These are phyloP conservation scores for Anarhynchus alexandrinus DNA, from an alignment of 2,113 vertebrate genomes.

Conservation along the genomic window DNA sequence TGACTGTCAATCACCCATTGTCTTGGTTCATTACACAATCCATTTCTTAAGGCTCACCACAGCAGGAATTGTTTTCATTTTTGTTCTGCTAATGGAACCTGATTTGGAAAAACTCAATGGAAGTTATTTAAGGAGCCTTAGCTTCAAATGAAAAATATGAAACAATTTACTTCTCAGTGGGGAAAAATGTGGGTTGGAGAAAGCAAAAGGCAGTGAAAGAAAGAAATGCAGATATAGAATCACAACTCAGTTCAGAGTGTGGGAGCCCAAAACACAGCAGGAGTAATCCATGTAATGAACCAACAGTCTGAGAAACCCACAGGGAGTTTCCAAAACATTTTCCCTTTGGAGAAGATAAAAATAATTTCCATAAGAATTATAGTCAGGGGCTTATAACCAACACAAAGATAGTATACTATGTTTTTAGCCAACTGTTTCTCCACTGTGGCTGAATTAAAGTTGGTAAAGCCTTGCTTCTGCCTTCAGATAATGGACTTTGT, in stretches of 20 bases:
- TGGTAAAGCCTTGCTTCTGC: neutral
- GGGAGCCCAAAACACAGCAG: neutral
- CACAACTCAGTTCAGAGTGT: neutral
- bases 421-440: conserved; percentile 8
- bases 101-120: conserved; percentile 37
- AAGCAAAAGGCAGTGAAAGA: neutral
- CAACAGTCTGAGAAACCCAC: conserved; percentile 1
- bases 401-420: neutral
- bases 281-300: conserved; percentile 32
- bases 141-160: conserved; percentile 37
- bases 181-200: conserved; percentile 19
- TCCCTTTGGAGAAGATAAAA: conserved; percentile 35
- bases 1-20: conserved; percentile 38
- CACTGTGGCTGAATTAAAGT: neutral
- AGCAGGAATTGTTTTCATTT: conserved; percentile 45
- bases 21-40: conserved; percentile 21
- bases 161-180: conserved; percentile 37
- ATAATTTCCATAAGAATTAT: conserved; percentile 29
- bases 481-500: neutral
- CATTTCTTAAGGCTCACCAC: conserved; percentile 29
- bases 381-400: neutral
- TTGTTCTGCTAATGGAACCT: conserved; percentile 37
- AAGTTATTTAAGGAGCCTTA: conserved; percentile 12
- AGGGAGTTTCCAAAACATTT: conserved; percentile 37
- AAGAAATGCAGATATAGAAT: conserved; percentile 26